Percentiles rank a stretch among this genome's conserved stretches.
phyloP scores from a whole-genome alignment of 2,797 vertebrate species.

The Aulostomus chinensis region DNA sequence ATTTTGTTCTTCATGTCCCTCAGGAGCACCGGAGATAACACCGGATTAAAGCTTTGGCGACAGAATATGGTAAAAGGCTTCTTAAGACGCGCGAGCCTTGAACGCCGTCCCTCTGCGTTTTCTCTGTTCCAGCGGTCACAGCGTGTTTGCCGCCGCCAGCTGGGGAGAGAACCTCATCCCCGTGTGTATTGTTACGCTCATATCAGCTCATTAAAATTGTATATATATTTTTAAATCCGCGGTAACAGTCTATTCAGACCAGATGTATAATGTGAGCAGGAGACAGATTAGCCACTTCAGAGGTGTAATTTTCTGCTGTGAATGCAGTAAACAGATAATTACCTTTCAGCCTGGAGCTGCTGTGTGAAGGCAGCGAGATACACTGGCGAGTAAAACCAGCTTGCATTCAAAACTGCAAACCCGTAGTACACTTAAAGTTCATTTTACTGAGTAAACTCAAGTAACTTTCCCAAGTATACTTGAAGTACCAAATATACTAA shows the following conservation, averaged over 20 bases:
- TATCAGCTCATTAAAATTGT: constrained; percentile 53
- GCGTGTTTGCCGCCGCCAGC: constrained; percentile 7
- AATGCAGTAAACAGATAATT: constrained; percentile 59
- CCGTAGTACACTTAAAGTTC: too few species aligned
- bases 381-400: too few species aligned
- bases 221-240: constrained; percentile 25
- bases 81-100: constrained; percentile 3
- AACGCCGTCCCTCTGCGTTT: constrained; percentile 15
- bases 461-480: too few species aligned
- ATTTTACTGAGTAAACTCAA: too few species aligned
- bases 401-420: too few species aligned
- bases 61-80: constrained; percentile 16
- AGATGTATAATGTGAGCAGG: constrained; percentile 27
- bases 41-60: constrained; percentile 46
- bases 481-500: too few species aligned
- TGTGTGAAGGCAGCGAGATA: constrained; percentile 17
- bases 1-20: constrained; percentile 29
- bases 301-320: constrained; percentile 48
- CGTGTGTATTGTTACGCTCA: constrained; percentile 38
- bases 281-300: constrained; percentile 51
- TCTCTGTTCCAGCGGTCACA: constrained; percentile 23
- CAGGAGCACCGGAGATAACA: constrained; percentile 28
- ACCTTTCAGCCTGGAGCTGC: constrained; percentile 39
- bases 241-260: constrained; percentile 27
- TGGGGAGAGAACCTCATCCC: constrained; percentile 28